Conservation (phyloP, 2,113 vertebrate species). For the Corynorhinus townsendii region DNA sequence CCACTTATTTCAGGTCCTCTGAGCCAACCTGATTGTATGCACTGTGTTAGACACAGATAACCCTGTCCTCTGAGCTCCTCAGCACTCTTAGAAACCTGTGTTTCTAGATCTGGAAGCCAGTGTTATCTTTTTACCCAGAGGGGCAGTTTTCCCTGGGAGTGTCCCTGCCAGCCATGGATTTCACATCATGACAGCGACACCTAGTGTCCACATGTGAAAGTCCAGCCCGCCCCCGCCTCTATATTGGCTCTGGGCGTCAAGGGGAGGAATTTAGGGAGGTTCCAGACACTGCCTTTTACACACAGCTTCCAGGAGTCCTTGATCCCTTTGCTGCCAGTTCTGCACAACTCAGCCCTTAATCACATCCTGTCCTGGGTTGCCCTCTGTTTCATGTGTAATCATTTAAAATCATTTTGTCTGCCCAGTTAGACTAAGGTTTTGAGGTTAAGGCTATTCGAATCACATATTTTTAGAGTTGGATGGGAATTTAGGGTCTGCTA, state of each 20-base stretch:
- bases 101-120: neutral
- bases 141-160: neutral
- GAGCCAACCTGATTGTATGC: neutral
- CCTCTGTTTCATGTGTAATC: constrained; percentile 40
- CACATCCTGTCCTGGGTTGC: constrained; percentile 40
- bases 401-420: constrained; percentile 19
- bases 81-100: neutral
- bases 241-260: neutral
- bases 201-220: constrained; percentile 30
- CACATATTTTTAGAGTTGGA: neutral
- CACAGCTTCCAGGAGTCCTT: neutral
- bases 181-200: constrained; percentile 64
- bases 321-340: neutral
- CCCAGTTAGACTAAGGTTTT: neutral
- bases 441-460: neutral
- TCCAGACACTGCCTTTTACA: neutral
- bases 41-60: neutral
- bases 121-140: neutral
- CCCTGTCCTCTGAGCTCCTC: neutral
- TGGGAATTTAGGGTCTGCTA: neutral
- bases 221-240: neutral
- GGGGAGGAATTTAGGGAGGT: neutral
- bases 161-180: neutral
- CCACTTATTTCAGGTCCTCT: neutral
- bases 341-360: constrained; percentile 3